A percentile compares a stretch with the other conserved stretches of the same genome.
These are phyloP conservation scores for Mus spicilegus DNA, from an alignment of 2,113 vertebrate species.

Conservation along the genomic window DNA sequence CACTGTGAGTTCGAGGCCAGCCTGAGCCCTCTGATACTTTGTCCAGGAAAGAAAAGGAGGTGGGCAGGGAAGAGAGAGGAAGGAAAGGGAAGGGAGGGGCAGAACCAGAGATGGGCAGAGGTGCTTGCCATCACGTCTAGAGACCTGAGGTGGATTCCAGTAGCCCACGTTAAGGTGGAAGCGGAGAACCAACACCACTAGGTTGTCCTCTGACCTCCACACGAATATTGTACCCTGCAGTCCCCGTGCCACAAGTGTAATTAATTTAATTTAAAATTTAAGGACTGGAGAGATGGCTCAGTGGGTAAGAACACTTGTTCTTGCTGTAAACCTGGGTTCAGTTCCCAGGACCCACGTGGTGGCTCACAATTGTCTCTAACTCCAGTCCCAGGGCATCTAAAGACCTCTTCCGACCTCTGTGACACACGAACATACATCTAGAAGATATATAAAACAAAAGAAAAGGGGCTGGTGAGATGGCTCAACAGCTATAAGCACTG, in stretches of 20 bases:
- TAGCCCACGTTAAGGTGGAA: background rate
- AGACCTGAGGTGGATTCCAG: background rate
- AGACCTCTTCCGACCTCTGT: background rate
- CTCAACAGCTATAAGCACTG: no score
- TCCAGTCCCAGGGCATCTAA: background rate
- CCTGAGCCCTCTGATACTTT: background rate
- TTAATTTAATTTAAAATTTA: background rate
- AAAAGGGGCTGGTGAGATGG: background rate
- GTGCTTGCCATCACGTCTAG: background rate
- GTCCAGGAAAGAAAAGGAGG: background rate
- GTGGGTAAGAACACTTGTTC: background rate
- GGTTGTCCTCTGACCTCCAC: background rate
- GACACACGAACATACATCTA: background rate
- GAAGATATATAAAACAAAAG: background rate
- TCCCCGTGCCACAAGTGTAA: background rate
- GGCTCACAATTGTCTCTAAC: background rate
- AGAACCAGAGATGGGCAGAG: background rate
- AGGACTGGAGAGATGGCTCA: background rate
- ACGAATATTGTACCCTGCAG: background rate
- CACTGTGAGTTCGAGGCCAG: background rate
- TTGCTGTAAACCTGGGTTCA: background rate
- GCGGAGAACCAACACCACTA: background rate
- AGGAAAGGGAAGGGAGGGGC: no score
- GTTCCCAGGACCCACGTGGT: background rate
- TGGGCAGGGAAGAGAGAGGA: accelerated